A percentile compares a stretch with the other conserved stretches of the same genome.
Evolutionary conservation across 2,113 vertebrate genomes (phyloP).

Genomic region (Charadrius vociferus): DNA sequence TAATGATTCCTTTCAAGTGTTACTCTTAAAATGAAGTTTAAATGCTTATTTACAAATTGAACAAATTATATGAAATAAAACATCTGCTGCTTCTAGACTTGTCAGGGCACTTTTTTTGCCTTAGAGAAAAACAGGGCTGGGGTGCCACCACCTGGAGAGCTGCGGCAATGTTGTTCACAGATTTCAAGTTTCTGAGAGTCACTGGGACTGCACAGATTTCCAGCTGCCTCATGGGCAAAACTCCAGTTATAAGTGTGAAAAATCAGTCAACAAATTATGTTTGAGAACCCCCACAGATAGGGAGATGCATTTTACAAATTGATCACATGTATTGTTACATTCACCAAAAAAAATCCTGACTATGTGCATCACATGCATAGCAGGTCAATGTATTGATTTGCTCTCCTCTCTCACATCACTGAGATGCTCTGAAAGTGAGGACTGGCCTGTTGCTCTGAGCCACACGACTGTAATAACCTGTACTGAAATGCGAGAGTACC

Average conservation of each 20-base stretch:
- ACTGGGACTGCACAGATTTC: neutral
- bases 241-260: neutral
- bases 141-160: conserved; percentile 68
- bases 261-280: neutral
- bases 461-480: neutral
- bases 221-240: neutral
- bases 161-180: neutral
- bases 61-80: neutral
- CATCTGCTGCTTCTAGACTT: neutral
- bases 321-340: neutral
- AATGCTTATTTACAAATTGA: neutral
- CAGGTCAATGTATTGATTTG: neutral
- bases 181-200: neutral
- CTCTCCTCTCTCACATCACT: fast-evolving
- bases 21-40: conserved; percentile 7
- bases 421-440: neutral
- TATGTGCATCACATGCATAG: fast-evolving
- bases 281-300: neutral
- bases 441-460: neutral
- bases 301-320: neutral
- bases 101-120: neutral
- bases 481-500: neutral
- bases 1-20: neutral
- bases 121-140: neutral
- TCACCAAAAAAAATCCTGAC: neutral